Base-by-base conservation (phyloP, 2,113 vertebrate genomes). In the Poecile atricapillus region DNA sequence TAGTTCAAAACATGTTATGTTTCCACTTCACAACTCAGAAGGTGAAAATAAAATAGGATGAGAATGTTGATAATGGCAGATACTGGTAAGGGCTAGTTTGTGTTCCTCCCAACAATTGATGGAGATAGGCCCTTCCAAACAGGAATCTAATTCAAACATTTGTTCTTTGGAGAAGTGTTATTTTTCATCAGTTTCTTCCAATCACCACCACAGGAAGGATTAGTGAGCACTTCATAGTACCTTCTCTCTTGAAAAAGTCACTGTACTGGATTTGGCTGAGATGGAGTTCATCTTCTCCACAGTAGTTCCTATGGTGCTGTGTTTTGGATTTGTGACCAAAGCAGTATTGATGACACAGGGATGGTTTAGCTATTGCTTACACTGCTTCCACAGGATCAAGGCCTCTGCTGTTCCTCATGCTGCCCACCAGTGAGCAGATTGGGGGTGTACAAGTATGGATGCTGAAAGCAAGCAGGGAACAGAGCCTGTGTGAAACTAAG, bases 361-460 rank as follows among this genome's bases (percentile, higher is more conserved):
- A 9, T 21, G 19, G 10, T 91, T 20, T 11, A 52, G 18, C 63
- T 65, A 5, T 2, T 39, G 63, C 76, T 69, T 9, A 71, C 46
- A 9, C 25, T 4, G 27, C 56, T 85, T 10, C 49, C 30, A 79
- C 21, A 65, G 44, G 0, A 1, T 13, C 41, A 70, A 43, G 41
- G 27, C 8, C 50, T 69, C 19, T 35, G 60, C 33, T 33, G 30
- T 1, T 82, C 30, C 46, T 69, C 65, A 9, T 0, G 0, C 46
- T 33, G 21, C 22, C 24, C 0, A 1, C 9, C n/a, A 39, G 39
- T 1, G 1, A 68, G 18, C 2, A 67, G 39, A 15, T 2, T 77
- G 13, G 15, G 22, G 33, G 3, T 25, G 15, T 4, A 27, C 22
- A 63, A 82, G 11, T 39, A 39, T 39, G 39, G 39, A 39, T 39